Base-by-base conservation (phyloP, 2,113 vertebrate species). In the Scartelaos histophorus region DNA sequence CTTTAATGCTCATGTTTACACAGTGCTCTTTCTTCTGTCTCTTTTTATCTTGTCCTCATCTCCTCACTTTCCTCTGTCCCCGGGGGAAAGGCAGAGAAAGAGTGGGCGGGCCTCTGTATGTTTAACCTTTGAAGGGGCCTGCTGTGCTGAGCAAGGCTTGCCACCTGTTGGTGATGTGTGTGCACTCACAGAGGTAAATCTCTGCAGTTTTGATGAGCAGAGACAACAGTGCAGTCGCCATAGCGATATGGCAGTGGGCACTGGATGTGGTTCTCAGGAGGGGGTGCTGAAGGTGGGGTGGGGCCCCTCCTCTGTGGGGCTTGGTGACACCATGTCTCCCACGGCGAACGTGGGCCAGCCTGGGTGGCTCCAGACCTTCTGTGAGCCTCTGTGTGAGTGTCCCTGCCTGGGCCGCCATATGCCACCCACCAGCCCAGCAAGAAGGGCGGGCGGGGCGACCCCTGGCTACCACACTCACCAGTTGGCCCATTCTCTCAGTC, bases 271-370 rank as follows among this genome's bases (percentile, higher is more conserved):
- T 85, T 89, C 88, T 86, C 90, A 85, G 87, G 85, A 82, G 69
- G 74, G 60, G 24, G 56, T 75, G 74, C 75, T 81, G 84, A 86
- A 89, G 90, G 85, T 89, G 82, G 87, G 81, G 84, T 89, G 81
- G 76, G 62, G 70, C 82, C 88, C 91, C 86, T 85, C 88, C 87
- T 82, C 84, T 85, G 67, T 76, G 79, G 77, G 81, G 80, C 77
- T 87, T 87, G 91, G 92, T 93, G 91, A 93, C 92, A 90, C 88
- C 71, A 82, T 88, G 91, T 93, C 91, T 90, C 89, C 90, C 82
- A 85, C 58, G 82, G 89, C 74, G 85, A 90, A 85, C 78, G 76
- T 86, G 88, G 88, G 86, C 87, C 87, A 89, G 92, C 87, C 91
- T 85, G 90, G 90, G 91, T 93, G 92, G 89, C 92, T 92, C 90